Conservation (phyloP, 2,113 vertebrate genomes). For the Lota lota region DNA sequence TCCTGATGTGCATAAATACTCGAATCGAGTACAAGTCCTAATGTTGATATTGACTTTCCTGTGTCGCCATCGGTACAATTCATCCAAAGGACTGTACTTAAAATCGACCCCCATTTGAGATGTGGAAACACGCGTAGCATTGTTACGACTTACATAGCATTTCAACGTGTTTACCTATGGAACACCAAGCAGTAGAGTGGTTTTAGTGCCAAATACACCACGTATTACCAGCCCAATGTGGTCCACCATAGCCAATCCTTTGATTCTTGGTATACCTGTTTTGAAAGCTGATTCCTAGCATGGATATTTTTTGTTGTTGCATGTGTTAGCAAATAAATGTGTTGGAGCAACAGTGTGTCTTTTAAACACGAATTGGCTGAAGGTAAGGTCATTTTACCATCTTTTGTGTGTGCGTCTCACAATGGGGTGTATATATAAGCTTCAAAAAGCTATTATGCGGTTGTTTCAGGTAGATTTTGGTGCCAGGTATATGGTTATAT, state of each 20-base stretch:
- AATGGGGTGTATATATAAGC: background rate
- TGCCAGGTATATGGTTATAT: conserved; percentile 17
- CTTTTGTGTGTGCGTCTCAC: background rate
- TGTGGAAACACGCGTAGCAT: too few relatives aligned
- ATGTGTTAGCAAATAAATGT: background rate
- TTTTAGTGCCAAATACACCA: background rate
- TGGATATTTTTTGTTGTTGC: background rate
- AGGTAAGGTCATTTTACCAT: background rate
- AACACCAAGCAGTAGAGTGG: background rate
- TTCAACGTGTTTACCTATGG: too few relatives aligned
- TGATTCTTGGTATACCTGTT: background rate
- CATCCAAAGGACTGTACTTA: too few relatives aligned
- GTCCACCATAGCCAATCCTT: too few relatives aligned
- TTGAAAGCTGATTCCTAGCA: background rate
- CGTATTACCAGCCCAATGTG: too few relatives aligned
- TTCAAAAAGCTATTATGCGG: conserved; percentile 46
- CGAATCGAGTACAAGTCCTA: too few relatives aligned
- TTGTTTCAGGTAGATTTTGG: conserved; percentile 41
- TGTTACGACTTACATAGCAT: too few relatives aligned
- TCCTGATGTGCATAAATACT: too few relatives aligned
- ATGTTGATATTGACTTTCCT: too few relatives aligned
- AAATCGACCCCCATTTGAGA: too few relatives aligned
- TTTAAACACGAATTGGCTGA: too few relatives aligned
- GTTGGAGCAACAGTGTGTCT: background rate
- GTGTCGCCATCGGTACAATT: too few relatives aligned